Evolutionary conservation across 2,888 invertebrate genomes (phyloP).

Genomic region (Oligia latruncula): DNA sequence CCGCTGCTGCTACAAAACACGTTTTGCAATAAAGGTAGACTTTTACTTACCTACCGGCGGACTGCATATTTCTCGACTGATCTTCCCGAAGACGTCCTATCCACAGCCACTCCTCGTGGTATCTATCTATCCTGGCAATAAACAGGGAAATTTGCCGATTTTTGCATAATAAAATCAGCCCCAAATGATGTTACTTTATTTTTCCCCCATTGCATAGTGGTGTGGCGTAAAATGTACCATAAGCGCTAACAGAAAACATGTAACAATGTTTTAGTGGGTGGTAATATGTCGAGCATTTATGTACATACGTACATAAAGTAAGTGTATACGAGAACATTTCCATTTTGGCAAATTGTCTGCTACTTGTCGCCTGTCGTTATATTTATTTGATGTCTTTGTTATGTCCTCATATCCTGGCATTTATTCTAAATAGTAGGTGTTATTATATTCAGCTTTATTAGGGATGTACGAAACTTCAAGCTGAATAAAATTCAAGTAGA

Average conservation of each 20-base stretch:
- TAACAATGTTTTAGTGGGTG: conserved; percentile 38
- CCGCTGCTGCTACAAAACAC: background rate
- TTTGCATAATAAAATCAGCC: background rate
- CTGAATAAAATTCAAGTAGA: background rate
- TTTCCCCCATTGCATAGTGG: background rate
- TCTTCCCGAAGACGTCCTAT: background rate
- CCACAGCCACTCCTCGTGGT: background rate
- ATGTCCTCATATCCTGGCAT: conserved; percentile 37
- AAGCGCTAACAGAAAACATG: conserved; percentile 22
- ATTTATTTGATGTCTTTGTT: conserved; percentile 56
- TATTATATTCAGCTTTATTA: conserved; percentile 39
- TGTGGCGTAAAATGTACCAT: background rate
- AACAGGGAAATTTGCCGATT: background rate
- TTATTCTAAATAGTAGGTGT: conserved; percentile 51
- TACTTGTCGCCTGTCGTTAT: conserved; percentile 53
- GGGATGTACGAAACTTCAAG: conserved; percentile 29
- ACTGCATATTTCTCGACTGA: background rate
- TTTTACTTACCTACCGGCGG: background rate
- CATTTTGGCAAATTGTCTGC: conserved; percentile 55
- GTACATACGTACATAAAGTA: conserved; percentile 22
- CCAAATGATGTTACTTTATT: conserved; percentile 14
- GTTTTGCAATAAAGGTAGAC: background rate
- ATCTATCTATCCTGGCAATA: background rate
- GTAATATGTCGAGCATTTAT: conserved; percentile 28
- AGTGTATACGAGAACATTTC: conserved; percentile 45